Evolutionary conservation across 2,888 invertebrate species (phyloP).

Genomic region (Ephialtes manifestator): DNA sequence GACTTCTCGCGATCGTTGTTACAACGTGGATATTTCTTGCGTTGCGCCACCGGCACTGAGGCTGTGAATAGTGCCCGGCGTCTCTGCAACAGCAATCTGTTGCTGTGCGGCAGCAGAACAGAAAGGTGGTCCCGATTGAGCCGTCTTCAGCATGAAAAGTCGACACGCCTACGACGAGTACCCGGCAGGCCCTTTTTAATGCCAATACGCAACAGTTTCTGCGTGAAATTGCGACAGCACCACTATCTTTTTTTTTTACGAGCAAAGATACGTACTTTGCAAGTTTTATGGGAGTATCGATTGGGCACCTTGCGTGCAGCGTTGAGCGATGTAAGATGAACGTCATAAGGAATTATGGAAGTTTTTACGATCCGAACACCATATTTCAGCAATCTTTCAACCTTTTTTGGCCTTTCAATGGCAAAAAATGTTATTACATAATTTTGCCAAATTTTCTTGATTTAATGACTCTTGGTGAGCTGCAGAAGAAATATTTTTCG

Average conservation of each 20-base stretch:
- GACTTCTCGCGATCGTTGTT: slow-evolving; percentile 52
- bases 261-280: slow-evolving; percentile 12
- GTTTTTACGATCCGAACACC: not conserved
- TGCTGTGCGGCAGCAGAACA: slow-evolving; percentile 31
- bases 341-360: not conserved
- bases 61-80: slow-evolving; percentile 1
- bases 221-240: slow-evolving; percentile 19
- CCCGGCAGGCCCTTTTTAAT: slow-evolving; percentile 48
- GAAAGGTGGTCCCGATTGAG: slow-evolving; percentile 64
- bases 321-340: not conserved
- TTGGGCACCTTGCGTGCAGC: slow-evolving; percentile 18
- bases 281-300: slow-evolving; percentile 8
- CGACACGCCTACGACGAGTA: slow-evolving; percentile 64
- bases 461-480: not conserved
- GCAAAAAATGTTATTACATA: not conserved
- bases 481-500: too few relatives aligned
- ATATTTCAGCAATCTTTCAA: not conserved
- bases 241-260: slow-evolving; percentile 5
- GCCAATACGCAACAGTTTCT: slow-evolving; percentile 49
- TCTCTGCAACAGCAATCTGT: slow-evolving; percentile 15
- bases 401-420: not conserved
- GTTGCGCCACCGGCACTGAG: slow-evolving; percentile 53
- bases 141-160: slow-evolving; percentile 66
- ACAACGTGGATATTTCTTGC: slow-evolving; percentile 54
- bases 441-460: not conserved